These are phyloP conservation scores for Fringilla coelebs DNA, from an alignment of 2,797 vertebrate genomes.

Conservation along the genomic window DNA sequence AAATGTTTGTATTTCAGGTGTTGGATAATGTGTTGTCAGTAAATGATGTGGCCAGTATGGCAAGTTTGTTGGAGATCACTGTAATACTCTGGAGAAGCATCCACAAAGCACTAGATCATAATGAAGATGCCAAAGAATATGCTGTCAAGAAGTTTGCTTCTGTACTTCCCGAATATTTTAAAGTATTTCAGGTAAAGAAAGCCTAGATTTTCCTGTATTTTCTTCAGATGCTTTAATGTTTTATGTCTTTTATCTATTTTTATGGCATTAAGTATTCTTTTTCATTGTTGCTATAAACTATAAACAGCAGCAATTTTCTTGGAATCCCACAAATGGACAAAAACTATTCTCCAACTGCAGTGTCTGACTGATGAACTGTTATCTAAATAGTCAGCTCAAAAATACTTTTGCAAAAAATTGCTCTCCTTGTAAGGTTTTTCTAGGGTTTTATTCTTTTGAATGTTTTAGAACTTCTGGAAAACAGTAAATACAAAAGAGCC, in stretches of 20 bases:
- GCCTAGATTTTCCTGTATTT: neutral
- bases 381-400: neutral
- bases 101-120: slow-evolving; percentile 80
- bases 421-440: neutral
- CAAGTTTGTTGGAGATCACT: slow-evolving; percentile 86
- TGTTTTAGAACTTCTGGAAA: neutral
- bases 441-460: neutral
- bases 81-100: slow-evolving; percentile 94
- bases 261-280: neutral
- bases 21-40: slow-evolving; percentile 78
- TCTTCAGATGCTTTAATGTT: neutral
- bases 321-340: neutral
- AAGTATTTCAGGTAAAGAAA: slow-evolving; percentile 83
- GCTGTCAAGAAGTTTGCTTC: slow-evolving; percentile 84
- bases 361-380: neutral
- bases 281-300: neutral
- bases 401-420: neutral
- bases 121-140: slow-evolving; percentile 83
- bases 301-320: neutral
- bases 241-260: neutral
- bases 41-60: slow-evolving; percentile 77
- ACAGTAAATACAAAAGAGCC: neutral
- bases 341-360: neutral
- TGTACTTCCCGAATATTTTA: slow-evolving; percentile 88
- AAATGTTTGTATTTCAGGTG: slow-evolving; percentile 67